phyloP scores from a whole-genome alignment of 2,888 invertebrate genomes.

The Scaptomyza reducta region DNA sequence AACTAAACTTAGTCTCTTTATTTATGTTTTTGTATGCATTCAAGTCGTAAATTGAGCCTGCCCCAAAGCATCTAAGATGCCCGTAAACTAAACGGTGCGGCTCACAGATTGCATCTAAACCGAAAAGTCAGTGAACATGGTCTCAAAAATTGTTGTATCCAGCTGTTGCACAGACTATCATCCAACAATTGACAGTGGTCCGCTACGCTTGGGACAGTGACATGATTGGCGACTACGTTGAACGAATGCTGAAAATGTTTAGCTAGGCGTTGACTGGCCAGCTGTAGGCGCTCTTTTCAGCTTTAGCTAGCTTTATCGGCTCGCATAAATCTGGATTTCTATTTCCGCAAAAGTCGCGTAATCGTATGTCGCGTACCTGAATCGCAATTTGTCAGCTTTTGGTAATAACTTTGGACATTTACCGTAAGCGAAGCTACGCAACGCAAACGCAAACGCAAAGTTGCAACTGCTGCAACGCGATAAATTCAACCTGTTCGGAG shows the following conservation, averaged over 20 bases:
- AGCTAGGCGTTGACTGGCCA: slow-evolving; percentile 38
- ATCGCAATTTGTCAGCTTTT: slow-evolving; percentile 79
- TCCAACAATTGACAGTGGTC: slow-evolving; percentile 68
- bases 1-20: no score
- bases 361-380: slow-evolving; percentile 54
- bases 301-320: slow-evolving; percentile 31
- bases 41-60: neutral
- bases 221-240: slow-evolving; percentile 63
- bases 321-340: slow-evolving; percentile 56
- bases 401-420: slow-evolving; percentile 78
- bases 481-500: slow-evolving; percentile 68
- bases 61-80: neutral
- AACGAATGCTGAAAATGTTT: slow-evolving; percentile 12
- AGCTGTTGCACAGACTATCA: slow-evolving; percentile 28
- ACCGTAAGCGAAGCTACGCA: slow-evolving; percentile 60
- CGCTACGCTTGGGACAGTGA: slow-evolving; percentile 70
- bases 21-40: no score
- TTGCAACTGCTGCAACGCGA: slow-evolving; percentile 32
- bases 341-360: slow-evolving; percentile 64
- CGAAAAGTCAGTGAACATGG: slow-evolving; percentile 35
- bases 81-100: neutral
- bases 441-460: slow-evolving; percentile 1
- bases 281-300: slow-evolving; percentile 19
- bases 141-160: slow-evolving; percentile 36
- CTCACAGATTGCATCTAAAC: neutral